Percentiles rank a stretch among this genome's conserved stretches.
phyloP scores from a whole-genome alignment of 64 coral and sea anemone genomes.

The Astreopora myriophthalma region DNA sequence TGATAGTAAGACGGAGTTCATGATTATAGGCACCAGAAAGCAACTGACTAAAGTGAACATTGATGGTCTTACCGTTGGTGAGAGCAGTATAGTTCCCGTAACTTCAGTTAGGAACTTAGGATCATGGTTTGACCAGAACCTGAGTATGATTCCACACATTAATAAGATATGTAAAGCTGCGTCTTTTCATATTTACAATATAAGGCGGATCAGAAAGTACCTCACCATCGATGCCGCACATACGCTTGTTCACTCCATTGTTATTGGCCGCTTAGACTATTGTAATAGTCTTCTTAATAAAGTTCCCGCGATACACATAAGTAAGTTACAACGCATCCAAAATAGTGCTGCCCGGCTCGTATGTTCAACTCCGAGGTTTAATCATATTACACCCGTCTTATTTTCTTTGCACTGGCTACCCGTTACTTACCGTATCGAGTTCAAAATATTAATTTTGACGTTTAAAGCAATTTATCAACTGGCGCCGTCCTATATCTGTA shows the following conservation, averaged over 20 bases:
- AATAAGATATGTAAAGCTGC: constrained; percentile 9
- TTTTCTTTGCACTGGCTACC: constrained; percentile 27
- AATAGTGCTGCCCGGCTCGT: constrained; percentile 30
- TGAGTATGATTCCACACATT: background rate
- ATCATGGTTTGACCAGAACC: constrained; percentile 4
- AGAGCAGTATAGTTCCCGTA: background rate
- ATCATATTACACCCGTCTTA: background rate
- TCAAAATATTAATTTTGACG: background rate
- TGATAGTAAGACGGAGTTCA: constrained; percentile 4
- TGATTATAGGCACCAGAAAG: background rate
- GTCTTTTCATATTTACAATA: constrained; percentile 1
- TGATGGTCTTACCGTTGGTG: background rate
- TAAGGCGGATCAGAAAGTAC: constrained; percentile 20
- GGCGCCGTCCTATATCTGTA: constrained; percentile 1
- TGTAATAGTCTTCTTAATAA: constrained; percentile 24
- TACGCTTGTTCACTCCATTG: background rate
- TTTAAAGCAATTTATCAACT: constrained; percentile 15
- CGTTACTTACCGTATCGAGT: constrained; percentile 1
- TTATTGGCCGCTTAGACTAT: background rate
- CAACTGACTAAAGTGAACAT: constrained; percentile 23
- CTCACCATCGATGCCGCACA: background rate
- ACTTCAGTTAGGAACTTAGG: background rate
- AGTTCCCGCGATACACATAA: background rate
- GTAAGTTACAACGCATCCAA: background rate
- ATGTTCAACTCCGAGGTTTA: background rate